Base-by-base conservation (phyloP, 2,113 vertebrate genomes). In the Myotis davidii region DNA sequence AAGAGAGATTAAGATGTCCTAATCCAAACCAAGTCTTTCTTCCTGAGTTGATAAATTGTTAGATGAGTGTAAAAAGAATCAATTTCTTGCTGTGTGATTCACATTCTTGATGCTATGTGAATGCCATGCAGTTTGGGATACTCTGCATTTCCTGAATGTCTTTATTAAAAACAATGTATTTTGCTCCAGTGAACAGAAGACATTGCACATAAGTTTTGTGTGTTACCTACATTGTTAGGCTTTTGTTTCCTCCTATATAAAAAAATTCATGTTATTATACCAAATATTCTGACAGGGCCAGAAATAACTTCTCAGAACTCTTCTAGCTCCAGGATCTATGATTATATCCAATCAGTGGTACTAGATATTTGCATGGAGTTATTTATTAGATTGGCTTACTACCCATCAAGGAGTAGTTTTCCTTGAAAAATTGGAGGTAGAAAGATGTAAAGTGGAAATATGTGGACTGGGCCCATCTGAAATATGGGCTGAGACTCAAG, bases 1-100 rank as follows among this genome's bases (percentile, higher is more conserved):
- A 88, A 88, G 34, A 84, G 6, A 64, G 50, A 73, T 87, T 87
- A 96, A 94, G 37, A 84, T 79, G n/a, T 84, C 39, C 17, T 81
- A 91, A 91, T 87, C 20, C 5, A 83, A 95, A 82, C 50, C 25
- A 85, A 85, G 10, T 69, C 11, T 73, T 85, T 90, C 17, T 83
- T 56, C 70, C 52, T 92, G 32, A 81, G 74, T 37, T 52, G 84
- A 94, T 93, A 54, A 67, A 25, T 50, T 86, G 3, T 70, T 85
- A 69, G 18, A 74, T 20, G 50, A 79, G 12, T 84, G 4, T 54
- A 13, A 67, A 91, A 67, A 85, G 21, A 69, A n/a, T 67, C 16
- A 72, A 54, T 73, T 91, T 92, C 54, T 84, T 69, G 87, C 13
- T 9, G 23, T 34, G 25, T 85, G 42, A 83, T 64, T 93, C 39